Base-by-base conservation (phyloP, 1,140 invertebrate genomes). In the Pseudoatta argentina region DNA sequence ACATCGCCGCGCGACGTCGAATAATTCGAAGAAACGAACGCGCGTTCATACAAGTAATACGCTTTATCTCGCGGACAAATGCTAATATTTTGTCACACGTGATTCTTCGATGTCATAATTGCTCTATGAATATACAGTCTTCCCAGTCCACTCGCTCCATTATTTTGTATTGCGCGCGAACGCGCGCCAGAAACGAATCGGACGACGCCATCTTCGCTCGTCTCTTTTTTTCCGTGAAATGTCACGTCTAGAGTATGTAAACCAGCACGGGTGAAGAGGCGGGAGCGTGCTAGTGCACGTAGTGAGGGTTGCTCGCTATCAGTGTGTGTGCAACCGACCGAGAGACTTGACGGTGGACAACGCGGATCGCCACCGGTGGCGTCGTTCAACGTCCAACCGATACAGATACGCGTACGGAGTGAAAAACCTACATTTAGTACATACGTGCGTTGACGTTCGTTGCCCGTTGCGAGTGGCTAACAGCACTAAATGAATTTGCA, bases 401-500 rank as follows among this genome's bases (percentile, higher is more conserved):
- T n/a, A 71, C 48, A 27, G 4, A 34, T 16, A 10, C 10, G 16
- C 34, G 14, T 21, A 63, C 63, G 44, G 59, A 57, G 39, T 24
- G 5, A 34, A 34, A 14, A 10, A 89, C 69, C 55, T 51, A 34
- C 8, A 12, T 61, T 69, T n/a, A 30, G 2, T 16, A 24, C 21
- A 34, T 18, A 7, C 57, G 44, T 7, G 21, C 61, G 78, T 71
- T 61, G 61, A n/a, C n/a, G 48, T 61, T 8, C 30, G 27, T 78
- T 61, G 27, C 10, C 59, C 27, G 27, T 79, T 63, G 67, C 57
- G 81, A 79, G 87, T 87, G 87, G 6, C 64, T 53, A 53, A 69
- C 5, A 8, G 39, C 27, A 39, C 64, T 44, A 39, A 69, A 92
- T 93, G 92, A 91, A 86, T 92, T 92, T 92, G 87, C 89, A 87